phyloP scores from a whole-genome alignment of 1,140 invertebrate genomes.

The Macrobrachium rosenbergii region DNA sequence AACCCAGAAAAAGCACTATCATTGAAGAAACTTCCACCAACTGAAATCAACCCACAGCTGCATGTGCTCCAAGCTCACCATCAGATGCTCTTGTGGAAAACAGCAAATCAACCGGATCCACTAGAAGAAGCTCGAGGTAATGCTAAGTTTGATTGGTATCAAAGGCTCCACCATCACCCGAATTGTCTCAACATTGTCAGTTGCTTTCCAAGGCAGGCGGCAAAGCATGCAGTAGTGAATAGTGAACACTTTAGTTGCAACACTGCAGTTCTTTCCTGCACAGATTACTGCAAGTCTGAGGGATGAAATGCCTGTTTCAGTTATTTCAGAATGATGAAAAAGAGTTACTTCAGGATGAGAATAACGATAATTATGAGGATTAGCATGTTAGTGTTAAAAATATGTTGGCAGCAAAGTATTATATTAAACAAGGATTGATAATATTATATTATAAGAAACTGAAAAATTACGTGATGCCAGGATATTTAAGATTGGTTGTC shows the following conservation, averaged over 20 bases:
- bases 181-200: neutral
- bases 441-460: neutral
- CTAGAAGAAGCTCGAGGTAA: neutral
- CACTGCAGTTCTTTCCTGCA: constrained; percentile 7
- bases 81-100: too few species aligned
- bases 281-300: constrained; percentile 8
- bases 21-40: too few species aligned
- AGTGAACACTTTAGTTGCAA: constrained; percentile 9
- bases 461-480: too few species aligned
- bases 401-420: too few species aligned
- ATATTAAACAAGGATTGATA: too few species aligned
- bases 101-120: neutral
- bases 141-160: neutral
- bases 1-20: too few species aligned
- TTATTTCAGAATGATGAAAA: too few species aligned
- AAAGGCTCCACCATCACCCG: neutral
- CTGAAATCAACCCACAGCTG: too few species aligned
- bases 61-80: too few species aligned
- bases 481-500: too few species aligned
- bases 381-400: too few species aligned
- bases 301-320: neutral
- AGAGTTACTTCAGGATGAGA: neutral
- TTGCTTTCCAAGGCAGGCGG: neutral
- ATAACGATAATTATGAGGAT: too few species aligned
- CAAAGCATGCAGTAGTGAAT: constrained; percentile 1